Base-by-base conservation (phyloP, 2,113 vertebrate species). In the Actinemys pallida region DNA sequence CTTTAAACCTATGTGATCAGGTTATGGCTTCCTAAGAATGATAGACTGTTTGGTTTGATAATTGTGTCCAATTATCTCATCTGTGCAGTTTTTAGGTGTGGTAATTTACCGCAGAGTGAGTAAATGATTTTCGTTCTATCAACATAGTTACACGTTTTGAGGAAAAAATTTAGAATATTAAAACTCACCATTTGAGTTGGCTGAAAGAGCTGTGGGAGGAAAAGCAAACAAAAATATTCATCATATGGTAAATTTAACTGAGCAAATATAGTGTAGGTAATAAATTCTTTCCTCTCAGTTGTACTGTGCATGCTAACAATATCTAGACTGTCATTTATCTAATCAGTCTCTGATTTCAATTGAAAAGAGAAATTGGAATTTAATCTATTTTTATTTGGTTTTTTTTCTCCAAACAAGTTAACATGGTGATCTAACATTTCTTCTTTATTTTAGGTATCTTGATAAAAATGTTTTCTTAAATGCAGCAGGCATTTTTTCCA, bases 111-210 rank as follows among this genome's bases (percentile, higher is more conserved):
- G 2, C 57, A 79, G 14, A 88, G 2, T 7, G 87, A 94, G 69
- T 45, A 83, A 19, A 11, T 27, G 39, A 39, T 22, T 84, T 47
- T 78, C 10, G 4, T 16, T 53, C 22, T 47, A 76, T 45, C 56
- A 88, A 90, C 50, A 81, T 11, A 84, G 54, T 13, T 29, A 82
- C 1, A 49, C n/a, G 87, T 69, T 88, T 14, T 76, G 49, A 22
- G 27, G 76, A 31, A 92, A 94, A 86, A 22, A 53, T 19, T 8
- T 31, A 93, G 78, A 94, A 83, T 49, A 22, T 76, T 81, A 76
- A 90, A 88, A 98, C 99, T 99, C 97, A 99, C 99, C 99, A 62
- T 98, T 98, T 90, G 99, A 98, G 94, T 99, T 99, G 56, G 98
- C 98, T n/a, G 99, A 98, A 86, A 99, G 98, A 95, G 98, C 99